Conservation (phyloP, 2,888 invertebrate genomes). For the Pyrocoelia pectoralis region DNA sequence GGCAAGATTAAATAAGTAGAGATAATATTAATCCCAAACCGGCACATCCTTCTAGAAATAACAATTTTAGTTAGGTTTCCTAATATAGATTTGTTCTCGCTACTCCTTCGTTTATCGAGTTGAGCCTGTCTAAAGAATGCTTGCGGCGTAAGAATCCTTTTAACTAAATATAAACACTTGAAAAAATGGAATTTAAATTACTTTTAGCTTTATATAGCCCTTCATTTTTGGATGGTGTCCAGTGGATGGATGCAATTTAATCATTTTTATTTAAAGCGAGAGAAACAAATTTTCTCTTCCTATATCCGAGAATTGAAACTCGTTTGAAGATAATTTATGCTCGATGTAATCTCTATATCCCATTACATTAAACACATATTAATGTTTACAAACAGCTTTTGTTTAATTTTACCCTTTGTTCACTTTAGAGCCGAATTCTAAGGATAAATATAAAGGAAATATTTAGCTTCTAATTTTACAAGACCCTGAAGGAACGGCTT, state of each 20-base stretch:
- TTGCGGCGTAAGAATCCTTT: constrained; percentile 35
- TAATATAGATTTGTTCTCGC: constrained; percentile 42
- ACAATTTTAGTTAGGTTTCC: constrained; percentile 42
- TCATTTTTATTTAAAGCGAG: constrained; percentile 13
- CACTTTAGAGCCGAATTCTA: constrained; percentile 13
- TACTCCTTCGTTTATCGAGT: constrained; percentile 34
- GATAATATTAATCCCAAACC: constrained; percentile 40
- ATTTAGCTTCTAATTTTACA: constrained; percentile 29
- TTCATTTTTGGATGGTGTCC: constrained; percentile 17
- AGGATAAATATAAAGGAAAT: constrained; percentile 23
- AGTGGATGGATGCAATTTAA: constrained; percentile 20
- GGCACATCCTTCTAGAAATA: constrained; percentile 39
- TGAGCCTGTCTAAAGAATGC: constrained; percentile 34
- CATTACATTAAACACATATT: not conserved
- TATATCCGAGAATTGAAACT: not conserved
- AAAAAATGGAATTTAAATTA: constrained; percentile 38
- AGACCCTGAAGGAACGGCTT: constrained; percentile 21
- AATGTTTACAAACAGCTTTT: constrained; percentile 17
- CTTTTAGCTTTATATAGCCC: constrained; percentile 29
- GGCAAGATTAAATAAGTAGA: constrained; percentile 32
- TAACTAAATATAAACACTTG: constrained; percentile 38
- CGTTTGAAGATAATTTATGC: not conserved
- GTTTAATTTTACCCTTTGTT: constrained; percentile 12
- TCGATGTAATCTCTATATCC: constrained; percentile 1
- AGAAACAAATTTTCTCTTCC: not conserved